Conservation (phyloP, 2,113 vertebrate genomes). For the Hyperopisus bebe region DNA sequence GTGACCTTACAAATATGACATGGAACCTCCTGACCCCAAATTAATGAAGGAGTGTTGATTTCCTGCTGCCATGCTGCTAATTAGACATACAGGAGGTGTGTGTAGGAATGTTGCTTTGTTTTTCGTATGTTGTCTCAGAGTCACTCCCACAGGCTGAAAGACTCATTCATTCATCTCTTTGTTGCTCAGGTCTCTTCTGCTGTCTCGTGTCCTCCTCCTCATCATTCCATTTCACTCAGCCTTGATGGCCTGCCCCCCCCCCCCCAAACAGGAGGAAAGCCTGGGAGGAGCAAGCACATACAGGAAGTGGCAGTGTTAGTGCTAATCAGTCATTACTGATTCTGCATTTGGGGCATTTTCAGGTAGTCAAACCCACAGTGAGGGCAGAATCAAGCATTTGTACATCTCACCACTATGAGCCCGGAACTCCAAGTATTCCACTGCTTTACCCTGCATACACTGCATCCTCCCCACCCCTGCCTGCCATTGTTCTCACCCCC, state of each 20-base stretch:
- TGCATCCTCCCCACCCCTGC: background rate
- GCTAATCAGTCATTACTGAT: background rate
- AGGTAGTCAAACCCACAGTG: background rate
- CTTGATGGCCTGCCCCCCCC: too few relatives aligned
- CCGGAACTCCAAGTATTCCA: background rate
- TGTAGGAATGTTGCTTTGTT: slow-evolving; percentile 4
- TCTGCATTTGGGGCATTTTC: background rate
- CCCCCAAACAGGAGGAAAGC: background rate
- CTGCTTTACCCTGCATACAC: background rate
- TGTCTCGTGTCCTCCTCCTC: background rate
- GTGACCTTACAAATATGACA: slow-evolving; percentile 27
- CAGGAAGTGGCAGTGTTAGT: background rate
- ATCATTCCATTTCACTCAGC: background rate
- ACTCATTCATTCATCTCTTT: background rate
- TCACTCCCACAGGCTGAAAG: background rate
- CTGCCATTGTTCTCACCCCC: background rate
- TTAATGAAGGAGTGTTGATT: slow-evolving; percentile 23
- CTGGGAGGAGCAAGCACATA: background rate
- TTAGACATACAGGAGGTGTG: background rate
- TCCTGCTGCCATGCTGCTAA: slow-evolving; percentile 7
- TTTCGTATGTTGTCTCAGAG: background rate
- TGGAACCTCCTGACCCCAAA: slow-evolving; percentile 20
- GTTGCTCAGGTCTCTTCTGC: background rate
- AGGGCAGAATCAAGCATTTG: background rate
- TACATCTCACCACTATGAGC: background rate